These are phyloP conservation scores for Scopus umbretta DNA, from an alignment of 2,113 vertebrate genomes.

Conservation along the genomic window DNA sequence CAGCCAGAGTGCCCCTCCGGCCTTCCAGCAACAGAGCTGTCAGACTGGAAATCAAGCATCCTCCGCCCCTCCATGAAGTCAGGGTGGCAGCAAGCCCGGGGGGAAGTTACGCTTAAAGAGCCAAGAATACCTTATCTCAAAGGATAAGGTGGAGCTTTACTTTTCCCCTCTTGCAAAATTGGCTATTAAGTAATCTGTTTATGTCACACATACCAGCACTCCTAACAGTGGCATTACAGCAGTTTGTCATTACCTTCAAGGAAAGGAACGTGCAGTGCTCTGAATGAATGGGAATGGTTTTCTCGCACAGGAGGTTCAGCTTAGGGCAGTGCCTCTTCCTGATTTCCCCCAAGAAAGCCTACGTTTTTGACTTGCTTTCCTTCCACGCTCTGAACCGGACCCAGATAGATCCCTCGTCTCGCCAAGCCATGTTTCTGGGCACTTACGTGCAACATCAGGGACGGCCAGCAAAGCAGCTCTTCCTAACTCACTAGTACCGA, in stretches of 20 bases:
- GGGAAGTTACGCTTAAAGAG: slow-evolving; percentile 48
- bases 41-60: neutral
- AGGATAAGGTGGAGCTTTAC: slow-evolving; percentile 76
- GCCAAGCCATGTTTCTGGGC: neutral
- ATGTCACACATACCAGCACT: slow-evolving; percentile 56
- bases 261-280: slow-evolving; percentile 46
- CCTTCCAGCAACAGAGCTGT: neutral
- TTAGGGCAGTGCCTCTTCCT: neutral
- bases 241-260: neutral
- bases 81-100: neutral
- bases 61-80: neutral
- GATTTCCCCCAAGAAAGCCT: neutral
- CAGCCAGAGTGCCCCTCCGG: rapidly evolving
- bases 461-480: neutral
- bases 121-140: slow-evolving; percentile 74
- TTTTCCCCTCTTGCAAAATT: slow-evolving; percentile 72
- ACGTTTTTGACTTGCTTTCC: neutral
- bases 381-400: neutral
- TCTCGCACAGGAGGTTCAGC: neutral
- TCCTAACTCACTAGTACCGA: rapidly evolving
- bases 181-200: slow-evolving; percentile 73
- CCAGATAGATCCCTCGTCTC: neutral
- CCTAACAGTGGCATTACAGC: neutral
- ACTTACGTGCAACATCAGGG: neutral
- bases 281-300: neutral